A percentile compares a stretch with the other conserved stretches of the same genome.
These are phyloP conservation scores for Drepana falcataria DNA, from an alignment of 2,888 invertebrate species.

Conservation along the genomic window DNA sequence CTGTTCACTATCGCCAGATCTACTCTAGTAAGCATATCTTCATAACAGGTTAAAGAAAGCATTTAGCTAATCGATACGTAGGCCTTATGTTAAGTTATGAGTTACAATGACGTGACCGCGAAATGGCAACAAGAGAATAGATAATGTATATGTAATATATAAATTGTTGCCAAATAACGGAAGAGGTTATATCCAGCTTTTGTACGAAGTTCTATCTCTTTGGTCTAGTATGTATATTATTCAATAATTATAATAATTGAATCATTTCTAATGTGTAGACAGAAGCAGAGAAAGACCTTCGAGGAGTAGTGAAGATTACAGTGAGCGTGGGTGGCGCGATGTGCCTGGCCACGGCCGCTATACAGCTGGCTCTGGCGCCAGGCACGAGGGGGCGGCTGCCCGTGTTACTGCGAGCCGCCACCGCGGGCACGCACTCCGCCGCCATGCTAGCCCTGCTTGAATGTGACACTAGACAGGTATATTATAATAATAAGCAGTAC, in stretches of 20 bases:
- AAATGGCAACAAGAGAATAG: too few relatives aligned
- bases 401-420: conserved; percentile 53
- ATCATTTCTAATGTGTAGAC: conserved; percentile 34
- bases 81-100: too few relatives aligned
- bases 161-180: too few relatives aligned
- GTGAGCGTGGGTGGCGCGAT: conserved; percentile 61
- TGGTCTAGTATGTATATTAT: too few relatives aligned
- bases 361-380: conserved; percentile 53
- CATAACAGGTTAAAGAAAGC: too few relatives aligned
- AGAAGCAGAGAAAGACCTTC: conserved; percentile 60
- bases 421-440: conserved; percentile 61
- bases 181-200: too few relatives aligned
- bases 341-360: conserved; percentile 56
- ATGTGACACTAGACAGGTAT: conserved; percentile 61
- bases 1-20: conserved; percentile 59
- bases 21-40: conserved; percentile 47
- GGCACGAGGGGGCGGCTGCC: conserved; percentile 46
- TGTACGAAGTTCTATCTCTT: too few relatives aligned
- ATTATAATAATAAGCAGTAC: not conserved
- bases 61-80: too few relatives aligned
- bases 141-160: too few relatives aligned
- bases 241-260: too few relatives aligned
- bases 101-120: too few relatives aligned
- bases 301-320: conserved; percentile 60
- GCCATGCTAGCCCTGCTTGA: conserved; percentile 57